Conservation (phyloP, 2,113 vertebrate species). For the Platichthys stellatus region DNA sequence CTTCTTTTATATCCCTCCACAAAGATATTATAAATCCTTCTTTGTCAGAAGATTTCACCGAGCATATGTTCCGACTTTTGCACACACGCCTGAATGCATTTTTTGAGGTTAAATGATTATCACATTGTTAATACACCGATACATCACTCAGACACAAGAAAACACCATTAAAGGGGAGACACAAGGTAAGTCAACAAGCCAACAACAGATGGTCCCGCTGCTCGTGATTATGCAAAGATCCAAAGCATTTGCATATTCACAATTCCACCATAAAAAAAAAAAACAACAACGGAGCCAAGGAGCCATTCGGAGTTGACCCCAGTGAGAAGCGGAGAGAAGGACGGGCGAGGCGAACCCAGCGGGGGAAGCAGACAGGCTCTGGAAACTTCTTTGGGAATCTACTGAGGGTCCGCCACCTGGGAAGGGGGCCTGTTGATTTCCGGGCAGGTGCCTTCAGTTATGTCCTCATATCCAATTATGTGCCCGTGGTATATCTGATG, state of each 20-base stretch:
- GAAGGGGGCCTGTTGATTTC: conserved; percentile 74
- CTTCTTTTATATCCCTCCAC: conserved; percentile 35
- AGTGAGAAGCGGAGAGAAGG: conserved; percentile 52
- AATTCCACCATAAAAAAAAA: conserved; percentile 55
- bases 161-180: conserved; percentile 81
- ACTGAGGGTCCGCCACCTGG: conserved; percentile 64
- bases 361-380: conserved; percentile 36
- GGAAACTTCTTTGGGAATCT: conserved; percentile 62
- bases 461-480: conserved; percentile 83
- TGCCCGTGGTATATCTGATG: conserved; percentile 80
- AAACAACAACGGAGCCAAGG: background rate
- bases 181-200: conserved; percentile 84
- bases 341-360: conserved; percentile 44
- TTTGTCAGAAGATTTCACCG: conserved; percentile 69
- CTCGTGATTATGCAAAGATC: conserved; percentile 83
- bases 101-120: conserved; percentile 81
- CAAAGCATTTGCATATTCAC: conserved; percentile 79
- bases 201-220: conserved; percentile 85
- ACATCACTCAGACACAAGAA: conserved; percentile 81
- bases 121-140: conserved; percentile 82
- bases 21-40: conserved; percentile 73
- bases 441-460: conserved; percentile 81
- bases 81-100: conserved; percentile 50
- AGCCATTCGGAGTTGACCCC: conserved; percentile 73
- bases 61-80: conserved; percentile 76